Conservation (phyloP, 2,888 invertebrate genomes). For the Hydrotaea cyrtoneurina region DNA sequence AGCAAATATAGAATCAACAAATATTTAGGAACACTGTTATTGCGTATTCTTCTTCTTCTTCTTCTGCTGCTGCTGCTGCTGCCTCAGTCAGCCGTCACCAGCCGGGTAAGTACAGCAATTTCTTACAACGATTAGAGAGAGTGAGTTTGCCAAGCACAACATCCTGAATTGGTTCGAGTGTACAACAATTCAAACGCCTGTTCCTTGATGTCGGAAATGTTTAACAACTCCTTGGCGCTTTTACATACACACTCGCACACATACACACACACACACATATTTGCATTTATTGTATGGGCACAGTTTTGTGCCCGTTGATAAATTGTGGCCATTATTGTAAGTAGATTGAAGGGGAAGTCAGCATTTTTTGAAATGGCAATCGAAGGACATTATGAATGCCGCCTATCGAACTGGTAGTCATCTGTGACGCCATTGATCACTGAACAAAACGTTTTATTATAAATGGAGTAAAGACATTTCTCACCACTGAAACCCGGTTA, state of each 20-base stretch:
- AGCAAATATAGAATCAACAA: slow-evolving; percentile 18
- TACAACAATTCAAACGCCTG: not conserved
- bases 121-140: too few species aligned
- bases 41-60: not conserved
- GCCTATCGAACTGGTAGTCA: not conserved
- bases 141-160: too few species aligned
- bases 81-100: not conserved
- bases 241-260: too few species aligned
- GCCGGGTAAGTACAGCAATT: not conserved
- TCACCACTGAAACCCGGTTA: too few species aligned
- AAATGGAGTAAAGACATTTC: too few species aligned
- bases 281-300: not conserved
- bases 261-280: too few species aligned
- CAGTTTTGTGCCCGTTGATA: not conserved
- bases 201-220: slow-evolving; percentile 5
- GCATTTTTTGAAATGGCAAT: not conserved
- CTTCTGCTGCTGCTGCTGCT: too few species aligned
- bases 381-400: not conserved
- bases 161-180: too few species aligned
- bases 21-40: not conserved
- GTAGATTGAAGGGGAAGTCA: not conserved
- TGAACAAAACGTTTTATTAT: too few species aligned
- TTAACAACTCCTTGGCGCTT: not conserved
- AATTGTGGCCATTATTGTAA: not conserved
- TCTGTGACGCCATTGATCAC: too few species aligned